Evolutionary conservation across 2,888 invertebrate genomes (phyloP).

Genomic region (Ophion costatus): DNA sequence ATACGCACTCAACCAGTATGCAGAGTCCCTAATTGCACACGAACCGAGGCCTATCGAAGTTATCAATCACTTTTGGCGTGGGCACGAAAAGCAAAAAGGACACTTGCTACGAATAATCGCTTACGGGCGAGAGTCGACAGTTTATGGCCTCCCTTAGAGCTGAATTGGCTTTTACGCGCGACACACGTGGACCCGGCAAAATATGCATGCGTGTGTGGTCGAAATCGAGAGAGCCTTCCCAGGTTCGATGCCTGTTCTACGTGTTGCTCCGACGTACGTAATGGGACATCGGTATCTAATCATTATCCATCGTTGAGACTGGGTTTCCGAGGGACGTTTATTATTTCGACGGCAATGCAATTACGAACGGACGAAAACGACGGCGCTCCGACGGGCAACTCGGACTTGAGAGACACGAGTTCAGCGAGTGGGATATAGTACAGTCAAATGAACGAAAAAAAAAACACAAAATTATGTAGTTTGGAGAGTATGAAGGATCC

Average conservation of each 20-base stretch:
- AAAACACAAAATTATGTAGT: no score
- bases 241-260: neutral
- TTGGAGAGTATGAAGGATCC: no score
- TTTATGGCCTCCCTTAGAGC: conserved; percentile 11
- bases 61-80: no score
- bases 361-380: neutral
- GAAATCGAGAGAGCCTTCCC: no score
- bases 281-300: conserved; percentile 47
- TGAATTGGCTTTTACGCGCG: conserved; percentile 1
- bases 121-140: conserved; percentile 14
- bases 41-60: no score
- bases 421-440: no score
- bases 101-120: conserved; percentile 23
- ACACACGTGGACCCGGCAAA: neutral
- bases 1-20: no score
- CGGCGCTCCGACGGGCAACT: no score
- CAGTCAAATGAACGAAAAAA: no score
- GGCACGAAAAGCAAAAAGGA: no score
- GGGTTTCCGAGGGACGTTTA: conserved; percentile 31
- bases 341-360: conserved; percentile 12
- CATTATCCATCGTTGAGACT: conserved; percentile 46
- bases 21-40: no score
- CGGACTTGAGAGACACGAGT: no score
- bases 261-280: neutral
- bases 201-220: neutral